A percentile compares a stretch with the other conserved stretches of the same genome.
phyloP scores from a whole-genome alignment of 1,140 invertebrate species.

The Aphelinus atriplicis region DNA sequence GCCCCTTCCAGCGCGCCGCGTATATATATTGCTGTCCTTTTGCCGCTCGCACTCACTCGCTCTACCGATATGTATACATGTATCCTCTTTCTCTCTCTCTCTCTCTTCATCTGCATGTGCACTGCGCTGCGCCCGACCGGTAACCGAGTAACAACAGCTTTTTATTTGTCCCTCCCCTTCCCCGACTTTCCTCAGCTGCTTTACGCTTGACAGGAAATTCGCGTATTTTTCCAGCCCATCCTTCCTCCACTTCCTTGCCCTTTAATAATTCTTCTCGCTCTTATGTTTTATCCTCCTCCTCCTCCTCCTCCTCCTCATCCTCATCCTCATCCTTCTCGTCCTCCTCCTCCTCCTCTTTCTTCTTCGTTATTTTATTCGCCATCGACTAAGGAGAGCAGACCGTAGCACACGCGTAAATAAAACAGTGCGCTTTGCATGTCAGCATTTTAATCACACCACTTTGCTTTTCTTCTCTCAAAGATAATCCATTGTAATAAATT shows the following conservation, averaged over 20 bases:
- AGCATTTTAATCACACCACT: conserved; percentile 19
- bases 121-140: not conserved
- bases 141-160: conserved; percentile 31
- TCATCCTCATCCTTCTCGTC: not conserved
- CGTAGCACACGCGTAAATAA: not conserved
- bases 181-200: too few relatives aligned
- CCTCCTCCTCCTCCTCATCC: not conserved
- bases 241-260: not conserved
- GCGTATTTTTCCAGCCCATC: not conserved
- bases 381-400: not conserved
- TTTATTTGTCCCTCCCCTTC: conserved; percentile 9
- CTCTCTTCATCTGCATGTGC: too few relatives aligned
- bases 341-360: not conserved
- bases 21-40: conserved; percentile 36
- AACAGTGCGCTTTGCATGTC: conserved; percentile 11
- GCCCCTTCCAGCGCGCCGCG: conserved; percentile 31
- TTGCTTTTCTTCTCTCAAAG: not conserved
- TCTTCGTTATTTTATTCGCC: not conserved
- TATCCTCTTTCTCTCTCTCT: not conserved
- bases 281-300: not conserved
- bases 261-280: not conserved
- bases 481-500: conserved; percentile 25
- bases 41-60: not conserved
- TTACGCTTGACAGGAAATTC: too few relatives aligned
- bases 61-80: not conserved